These are phyloP conservation scores for Collichthys lucidus DNA, from an alignment of 2,113 vertebrate genomes.

Conservation along the genomic window DNA sequence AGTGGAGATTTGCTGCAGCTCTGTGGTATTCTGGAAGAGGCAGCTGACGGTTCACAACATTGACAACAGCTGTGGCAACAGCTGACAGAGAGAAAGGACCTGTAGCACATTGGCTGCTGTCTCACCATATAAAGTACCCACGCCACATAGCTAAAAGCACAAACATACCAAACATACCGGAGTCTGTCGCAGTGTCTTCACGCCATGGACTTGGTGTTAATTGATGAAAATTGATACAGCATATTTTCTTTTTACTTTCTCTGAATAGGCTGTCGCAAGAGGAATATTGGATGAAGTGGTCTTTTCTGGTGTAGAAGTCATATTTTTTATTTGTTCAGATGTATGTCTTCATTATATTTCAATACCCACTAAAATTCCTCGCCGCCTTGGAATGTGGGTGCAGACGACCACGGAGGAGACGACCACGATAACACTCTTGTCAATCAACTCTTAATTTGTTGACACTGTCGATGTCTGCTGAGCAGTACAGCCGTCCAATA, in stretches of 20 bases:
- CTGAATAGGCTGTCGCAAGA: background rate
- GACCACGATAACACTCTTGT: constrained; percentile 1
- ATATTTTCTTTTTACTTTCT: background rate
- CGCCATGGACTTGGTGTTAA: background rate
- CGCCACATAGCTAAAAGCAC: constrained; percentile 40
- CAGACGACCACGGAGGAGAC: constrained; percentile 50
- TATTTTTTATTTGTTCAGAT: constrained; percentile 36
- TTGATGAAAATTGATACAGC: constrained; percentile 10
- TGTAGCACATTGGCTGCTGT: constrained; percentile 45
- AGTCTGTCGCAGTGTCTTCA: constrained; percentile 20
- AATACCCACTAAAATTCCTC: constrained; percentile 22
- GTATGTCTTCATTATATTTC: constrained; percentile 39
- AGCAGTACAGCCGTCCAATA: background rate
- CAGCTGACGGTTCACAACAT: constrained; percentile 58
- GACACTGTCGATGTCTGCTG: constrained; percentile 31
- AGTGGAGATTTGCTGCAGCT: constrained; percentile 25
- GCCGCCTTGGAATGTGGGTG: background rate
- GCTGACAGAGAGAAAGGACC: constrained; percentile 61
- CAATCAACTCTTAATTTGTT: constrained; percentile 39
- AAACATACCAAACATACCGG: constrained; percentile 53
- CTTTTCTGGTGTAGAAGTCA: background rate
- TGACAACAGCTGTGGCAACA: too few species aligned
- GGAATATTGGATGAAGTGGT: background rate
- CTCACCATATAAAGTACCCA: constrained; percentile 48
- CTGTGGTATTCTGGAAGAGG: constrained; percentile 46